A percentile compares a stretch with the other conserved stretches of the same genome.
These are phyloP conservation scores for Pammene fasciana DNA, from an alignment of 2,888 invertebrate genomes.

Conservation along the genomic window DNA sequence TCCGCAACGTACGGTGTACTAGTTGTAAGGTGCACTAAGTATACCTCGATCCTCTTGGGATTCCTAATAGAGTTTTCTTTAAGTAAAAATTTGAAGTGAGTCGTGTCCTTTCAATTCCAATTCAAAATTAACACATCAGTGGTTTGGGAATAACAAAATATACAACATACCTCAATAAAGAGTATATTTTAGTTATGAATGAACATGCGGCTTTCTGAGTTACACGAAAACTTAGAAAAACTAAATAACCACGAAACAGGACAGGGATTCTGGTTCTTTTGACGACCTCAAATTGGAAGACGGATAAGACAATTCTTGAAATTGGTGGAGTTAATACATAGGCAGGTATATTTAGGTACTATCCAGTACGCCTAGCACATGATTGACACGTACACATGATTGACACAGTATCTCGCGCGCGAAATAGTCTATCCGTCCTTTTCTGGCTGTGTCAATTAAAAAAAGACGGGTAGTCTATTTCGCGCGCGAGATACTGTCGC, in stretches of 20 bases:
- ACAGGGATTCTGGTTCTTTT: conserved; percentile 29
- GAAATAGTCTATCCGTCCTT: too few relatives aligned
- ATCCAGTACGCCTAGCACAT: too few relatives aligned
- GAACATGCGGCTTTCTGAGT: conserved; percentile 1
- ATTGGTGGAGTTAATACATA: background rate
- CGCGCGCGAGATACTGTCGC: too few relatives aligned
- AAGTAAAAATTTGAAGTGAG: too few relatives aligned
- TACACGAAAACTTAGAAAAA: conserved; percentile 32
- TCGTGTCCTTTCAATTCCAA: background rate
- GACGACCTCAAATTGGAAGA: conserved; percentile 36
- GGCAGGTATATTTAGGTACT: background rate
- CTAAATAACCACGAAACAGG: conserved; percentile 33
- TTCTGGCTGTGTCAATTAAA: too few relatives aligned
- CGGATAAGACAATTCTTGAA: conserved; percentile 20
- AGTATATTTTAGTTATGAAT: background rate
- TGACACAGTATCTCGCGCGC: too few relatives aligned
- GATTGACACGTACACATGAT: too few relatives aligned
- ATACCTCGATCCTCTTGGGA: too few relatives aligned
- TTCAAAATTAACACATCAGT: background rate
- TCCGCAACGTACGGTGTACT: too few relatives aligned
- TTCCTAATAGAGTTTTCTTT: too few relatives aligned
- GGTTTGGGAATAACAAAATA: background rate
- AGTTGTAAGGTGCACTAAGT: too few relatives aligned
- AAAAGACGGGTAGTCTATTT: too few relatives aligned
- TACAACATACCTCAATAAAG: background rate